These are phyloP conservation scores for Leucoma salicis DNA, from an alignment of 2,888 invertebrate genomes.

Conservation along the genomic window DNA sequence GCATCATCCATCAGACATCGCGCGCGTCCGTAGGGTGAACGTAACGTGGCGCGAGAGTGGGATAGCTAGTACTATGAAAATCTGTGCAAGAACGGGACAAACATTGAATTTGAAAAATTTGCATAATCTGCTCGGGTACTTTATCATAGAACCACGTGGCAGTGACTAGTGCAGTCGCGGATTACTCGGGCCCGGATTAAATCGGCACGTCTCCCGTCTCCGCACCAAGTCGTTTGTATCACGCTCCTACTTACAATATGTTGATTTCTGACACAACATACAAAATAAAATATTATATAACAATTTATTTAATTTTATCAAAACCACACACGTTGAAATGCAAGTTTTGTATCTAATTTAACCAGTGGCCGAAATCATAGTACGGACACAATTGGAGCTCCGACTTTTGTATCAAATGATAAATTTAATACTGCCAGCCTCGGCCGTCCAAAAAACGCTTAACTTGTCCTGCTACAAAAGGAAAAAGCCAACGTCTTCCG, in stretches of 20 bases:
- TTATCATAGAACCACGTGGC: slow-evolving; percentile 82
- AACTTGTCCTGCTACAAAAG: slow-evolving; percentile 81
- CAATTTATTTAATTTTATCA: slow-evolving; percentile 18
- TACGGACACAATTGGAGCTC: slow-evolving; percentile 66
- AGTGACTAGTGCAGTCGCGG: slow-evolving; percentile 80
- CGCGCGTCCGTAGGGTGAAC: slow-evolving; percentile 70
- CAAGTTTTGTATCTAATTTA: slow-evolving; percentile 30
- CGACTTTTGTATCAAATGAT: slow-evolving; percentile 77
- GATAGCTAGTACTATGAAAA: slow-evolving; percentile 38
- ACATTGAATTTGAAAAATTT: slow-evolving; percentile 74
- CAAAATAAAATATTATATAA: slow-evolving; percentile 18
- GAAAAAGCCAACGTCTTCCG: slow-evolving; percentile 81
- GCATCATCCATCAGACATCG: slow-evolving; percentile 79
- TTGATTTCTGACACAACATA: slow-evolving; percentile 23
- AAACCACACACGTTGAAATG: slow-evolving; percentile 26
- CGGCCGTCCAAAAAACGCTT: slow-evolving; percentile 79
- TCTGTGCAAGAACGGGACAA: slow-evolving; percentile 50
- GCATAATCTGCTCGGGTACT: slow-evolving; percentile 80
- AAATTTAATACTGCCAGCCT: slow-evolving; percentile 71
- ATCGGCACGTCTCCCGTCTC: slow-evolving; percentile 51
- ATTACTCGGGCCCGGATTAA: slow-evolving; percentile 71
- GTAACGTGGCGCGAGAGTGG: slow-evolving; percentile 50
- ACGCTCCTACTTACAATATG: slow-evolving; percentile 38
- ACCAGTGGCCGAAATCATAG: slow-evolving; percentile 55
- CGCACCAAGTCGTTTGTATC: slow-evolving; percentile 46